Base-by-base conservation (phyloP, 2,888 invertebrate species). In the Zootermopsis nevadensis region DNA sequence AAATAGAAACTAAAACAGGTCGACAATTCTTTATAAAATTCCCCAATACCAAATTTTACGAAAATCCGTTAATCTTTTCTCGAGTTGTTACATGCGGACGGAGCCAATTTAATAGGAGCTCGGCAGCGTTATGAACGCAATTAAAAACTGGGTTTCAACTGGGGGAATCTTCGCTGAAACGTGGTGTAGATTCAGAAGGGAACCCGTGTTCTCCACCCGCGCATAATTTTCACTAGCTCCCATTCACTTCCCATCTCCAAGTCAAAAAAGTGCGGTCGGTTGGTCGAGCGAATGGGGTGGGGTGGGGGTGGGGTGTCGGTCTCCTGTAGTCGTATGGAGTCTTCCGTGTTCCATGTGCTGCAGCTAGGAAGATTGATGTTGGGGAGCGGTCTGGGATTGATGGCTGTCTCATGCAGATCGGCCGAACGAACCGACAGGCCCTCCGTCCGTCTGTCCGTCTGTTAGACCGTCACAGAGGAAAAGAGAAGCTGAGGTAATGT, bases 401-500 rank as follows among this genome's bases (percentile, higher is more conserved):
- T 83, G 82, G 76, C 81, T 83, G 83, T 83, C 83, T 81, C 81
- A 83, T 83, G 83, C 83, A 83, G 83, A 83, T 83, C 48, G 55
- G 33, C 53, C 77, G 27, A 35, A n/a, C n/a, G n/a, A n/a, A n/a
- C n/a, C n/a, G n/a, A n/a, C n/a, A n/a, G n/a, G 38, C 72, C 38
- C 31, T 33, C 60, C n/a, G 33, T 30, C 30, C 80, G 66, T n/a
- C n/a, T n/a, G n/a, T n/a, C 27, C 66, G 66, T 66, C 66, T 8
- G 66, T 30, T 30, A 7, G 66, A 6, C n/a, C 12, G n/a, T 22
- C 24, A n/a, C 7, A 27, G 60, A n/a, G 60, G 60, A 27, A 66
- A 27, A 27, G 66, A 66, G 27, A 48, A 4, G 66, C 27, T 0
- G 66, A 66, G 27, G 66, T 66, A 66, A n/a, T 66, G 66, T 66